Evolutionary conservation across 1,140 invertebrate species (phyloP).

Genomic region (Cryptotermes secundus): DNA sequence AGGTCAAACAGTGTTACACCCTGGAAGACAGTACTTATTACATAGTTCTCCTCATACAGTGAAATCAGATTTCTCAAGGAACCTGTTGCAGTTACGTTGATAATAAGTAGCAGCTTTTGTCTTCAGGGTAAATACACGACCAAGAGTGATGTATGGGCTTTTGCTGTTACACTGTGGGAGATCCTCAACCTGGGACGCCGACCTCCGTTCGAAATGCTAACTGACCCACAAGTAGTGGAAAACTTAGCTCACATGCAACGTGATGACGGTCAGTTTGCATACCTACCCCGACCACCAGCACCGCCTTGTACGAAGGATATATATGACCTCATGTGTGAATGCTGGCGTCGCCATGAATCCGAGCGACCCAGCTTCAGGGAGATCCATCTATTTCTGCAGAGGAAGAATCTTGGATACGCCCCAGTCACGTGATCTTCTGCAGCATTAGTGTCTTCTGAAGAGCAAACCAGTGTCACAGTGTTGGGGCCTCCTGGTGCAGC

Average conservation of each 20-base stretch:
- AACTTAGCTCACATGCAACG: constrained; percentile 66
- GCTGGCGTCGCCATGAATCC: constrained; percentile 78
- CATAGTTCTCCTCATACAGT: no score
- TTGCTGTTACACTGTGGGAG: constrained; percentile 75
- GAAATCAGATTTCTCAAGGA: no score
- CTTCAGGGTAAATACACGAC: constrained; percentile 61
- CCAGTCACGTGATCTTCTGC: constrained; percentile 43
- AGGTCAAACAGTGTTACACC: no score
- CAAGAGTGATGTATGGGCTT: constrained; percentile 78
- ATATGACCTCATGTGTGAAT: constrained; percentile 86
- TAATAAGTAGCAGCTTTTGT: not conserved
- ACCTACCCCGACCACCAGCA: constrained; percentile 64
- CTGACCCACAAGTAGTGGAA: constrained; percentile 70
- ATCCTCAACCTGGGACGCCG: constrained; percentile 68
- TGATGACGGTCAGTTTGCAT: constrained; percentile 62
- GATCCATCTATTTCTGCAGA: constrained; percentile 82
- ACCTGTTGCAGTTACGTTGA: not conserved
- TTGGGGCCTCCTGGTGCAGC: not conserved
- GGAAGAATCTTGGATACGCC: constrained; percentile 77
- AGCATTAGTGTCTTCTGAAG: not conserved
- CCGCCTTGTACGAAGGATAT: constrained; percentile 75
- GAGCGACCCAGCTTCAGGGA: constrained; percentile 83
- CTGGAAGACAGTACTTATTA: no score
- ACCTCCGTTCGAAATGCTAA: constrained; percentile 67
- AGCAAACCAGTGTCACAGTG: not conserved